phyloP scores from a whole-genome alignment of 37 sponge, comb jelly and placozoan genomes.

The Corticium candelabrum region DNA sequence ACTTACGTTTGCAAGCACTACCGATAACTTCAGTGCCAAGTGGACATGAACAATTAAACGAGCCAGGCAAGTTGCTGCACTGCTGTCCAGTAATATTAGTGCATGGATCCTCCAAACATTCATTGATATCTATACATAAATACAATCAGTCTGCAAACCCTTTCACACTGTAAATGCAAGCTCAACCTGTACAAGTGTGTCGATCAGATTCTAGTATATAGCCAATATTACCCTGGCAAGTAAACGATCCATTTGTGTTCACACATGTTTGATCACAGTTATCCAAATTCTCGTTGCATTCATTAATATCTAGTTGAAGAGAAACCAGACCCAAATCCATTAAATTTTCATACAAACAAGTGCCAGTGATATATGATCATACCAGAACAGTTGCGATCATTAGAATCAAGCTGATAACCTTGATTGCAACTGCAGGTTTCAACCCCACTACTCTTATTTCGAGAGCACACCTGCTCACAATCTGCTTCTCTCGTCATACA shows the following conservation, averaged over 20 bases:
- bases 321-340: background rate
- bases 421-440: constrained; percentile 7
- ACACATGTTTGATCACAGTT: constrained; percentile 17
- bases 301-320: constrained; percentile 8
- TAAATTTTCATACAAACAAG: constrained; percentile 14
- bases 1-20: too few relatives aligned
- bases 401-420: constrained; percentile 2
- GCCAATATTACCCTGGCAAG: constrained; percentile 7
- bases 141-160: background rate
- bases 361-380: too few relatives aligned
- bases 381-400: constrained; percentile 12
- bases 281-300: constrained; percentile 14
- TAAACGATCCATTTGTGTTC: constrained; percentile 8
- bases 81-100: background rate
- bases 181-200: background rate
- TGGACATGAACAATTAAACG: background rate
- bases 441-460: background rate
- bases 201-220: background rate
- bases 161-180: background rate
- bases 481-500: too few relatives aligned
- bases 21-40: too few relatives aligned
- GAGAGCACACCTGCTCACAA: constrained; percentile 17
- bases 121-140: background rate
- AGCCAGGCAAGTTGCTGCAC: background rate
- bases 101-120: background rate